These are phyloP conservation scores for Melieria omissa DNA, from an alignment of 2,888 invertebrate species.

Conservation along the genomic window DNA sequence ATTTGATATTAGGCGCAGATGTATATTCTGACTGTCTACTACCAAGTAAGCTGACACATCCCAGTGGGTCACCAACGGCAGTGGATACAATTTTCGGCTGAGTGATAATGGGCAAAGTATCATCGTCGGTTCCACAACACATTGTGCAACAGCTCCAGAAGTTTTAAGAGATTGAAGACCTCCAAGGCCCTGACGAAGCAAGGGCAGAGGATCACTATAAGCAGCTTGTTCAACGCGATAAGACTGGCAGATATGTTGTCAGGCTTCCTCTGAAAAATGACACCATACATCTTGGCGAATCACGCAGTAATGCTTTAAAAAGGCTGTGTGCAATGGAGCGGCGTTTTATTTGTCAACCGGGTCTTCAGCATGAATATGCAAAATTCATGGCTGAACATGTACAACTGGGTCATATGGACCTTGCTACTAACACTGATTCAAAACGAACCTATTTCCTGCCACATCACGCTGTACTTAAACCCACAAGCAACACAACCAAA, in stretches of 20 bases:
- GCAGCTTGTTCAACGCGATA: slow-evolving; percentile 9
- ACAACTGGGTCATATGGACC: slow-evolving; percentile 33
- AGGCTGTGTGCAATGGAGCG: slow-evolving; percentile 32
- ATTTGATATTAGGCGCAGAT: slow-evolving; percentile 34
- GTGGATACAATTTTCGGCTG: slow-evolving; percentile 39
- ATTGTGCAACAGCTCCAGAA: slow-evolving; percentile 32
- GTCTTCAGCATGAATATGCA: slow-evolving; percentile 21
- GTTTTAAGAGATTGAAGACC: slow-evolving; percentile 40
- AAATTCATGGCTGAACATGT: slow-evolving; percentile 33
- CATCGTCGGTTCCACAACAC: not conserved
- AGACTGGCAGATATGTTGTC: slow-evolving; percentile 34
- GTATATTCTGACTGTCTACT: slow-evolving; percentile 29
- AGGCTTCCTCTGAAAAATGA: slow-evolving; percentile 32
- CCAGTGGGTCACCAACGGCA: slow-evolving; percentile 30
- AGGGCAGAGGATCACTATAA: slow-evolving; percentile 34
- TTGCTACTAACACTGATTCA: not conserved
- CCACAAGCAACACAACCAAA: slow-evolving; percentile 34
- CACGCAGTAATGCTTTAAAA: slow-evolving; percentile 10
- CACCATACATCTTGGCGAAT: slow-evolving; percentile 22
- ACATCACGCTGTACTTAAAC: slow-evolving; percentile 30
- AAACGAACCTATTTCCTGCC: slow-evolving; percentile 23
- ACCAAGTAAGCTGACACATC: slow-evolving; percentile 24
- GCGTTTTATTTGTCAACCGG: slow-evolving; percentile 15
- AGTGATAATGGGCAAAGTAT: slow-evolving; percentile 34
- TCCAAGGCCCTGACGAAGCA: slow-evolving; percentile 34